Percentiles rank a stretch among this genome's conserved stretches.
Evolutionary conservation across 2,888 invertebrate species (phyloP).

Genomic region (Ophioninae sp.): DNA sequence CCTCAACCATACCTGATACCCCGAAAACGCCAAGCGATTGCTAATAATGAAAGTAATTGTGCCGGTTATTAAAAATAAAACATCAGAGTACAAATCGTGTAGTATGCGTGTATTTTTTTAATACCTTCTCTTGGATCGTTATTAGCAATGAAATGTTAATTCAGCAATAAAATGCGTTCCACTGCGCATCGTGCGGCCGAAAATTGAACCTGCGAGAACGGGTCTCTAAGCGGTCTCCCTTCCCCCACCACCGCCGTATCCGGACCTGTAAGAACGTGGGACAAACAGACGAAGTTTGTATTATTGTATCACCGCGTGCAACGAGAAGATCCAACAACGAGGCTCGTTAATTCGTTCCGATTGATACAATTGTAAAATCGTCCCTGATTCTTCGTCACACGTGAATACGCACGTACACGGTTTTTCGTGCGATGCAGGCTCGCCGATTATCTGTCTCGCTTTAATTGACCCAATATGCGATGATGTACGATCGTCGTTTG

Average conservation of each 20-base stretch:
- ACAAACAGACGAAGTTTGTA: constrained; percentile 18
- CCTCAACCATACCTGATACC: too few relatives aligned
- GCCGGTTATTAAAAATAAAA: too few relatives aligned
- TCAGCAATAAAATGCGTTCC: too few relatives aligned
- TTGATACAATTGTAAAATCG: constrained; percentile 60
- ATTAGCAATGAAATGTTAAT: too few relatives aligned
- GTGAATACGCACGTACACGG: background rate
- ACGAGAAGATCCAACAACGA: constrained; percentile 37
- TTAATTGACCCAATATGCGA: constrained; percentile 10
- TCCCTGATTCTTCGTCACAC: constrained; percentile 53
- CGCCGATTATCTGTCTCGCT: constrained; percentile 29
- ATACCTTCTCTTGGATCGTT: too few relatives aligned
- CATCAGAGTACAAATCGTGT: too few relatives aligned
- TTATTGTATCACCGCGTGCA: constrained; percentile 54
- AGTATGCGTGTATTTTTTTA: too few relatives aligned
- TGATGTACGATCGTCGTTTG: constrained; percentile 27
- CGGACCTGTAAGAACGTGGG: background rate
- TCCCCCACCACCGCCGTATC: background rate
- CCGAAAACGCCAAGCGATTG: too few relatives aligned
- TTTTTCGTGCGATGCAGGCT: constrained; percentile 41
- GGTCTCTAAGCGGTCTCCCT: too few relatives aligned
- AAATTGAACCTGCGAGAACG: too few relatives aligned
- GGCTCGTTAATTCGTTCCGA: constrained; percentile 55
- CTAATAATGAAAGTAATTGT: too few relatives aligned
- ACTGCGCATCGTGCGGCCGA: too few relatives aligned